Evolutionary conservation across 2,797 vertebrate genomes (phyloP).

Genomic region (Triplophysa yarkandensis): DNA sequence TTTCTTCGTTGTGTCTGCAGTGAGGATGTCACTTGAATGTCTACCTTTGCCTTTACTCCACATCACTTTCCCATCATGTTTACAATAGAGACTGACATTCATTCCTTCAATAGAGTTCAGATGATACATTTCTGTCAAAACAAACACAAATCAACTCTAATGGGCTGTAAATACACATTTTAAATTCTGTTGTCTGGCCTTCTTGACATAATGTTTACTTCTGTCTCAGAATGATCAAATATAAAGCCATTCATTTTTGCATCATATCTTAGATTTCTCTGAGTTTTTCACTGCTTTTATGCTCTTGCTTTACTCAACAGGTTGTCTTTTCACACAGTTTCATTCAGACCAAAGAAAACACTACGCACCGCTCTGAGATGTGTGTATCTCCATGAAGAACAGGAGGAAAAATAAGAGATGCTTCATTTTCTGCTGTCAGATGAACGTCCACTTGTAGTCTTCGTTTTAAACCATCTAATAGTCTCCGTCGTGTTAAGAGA

Average conservation of each 20-base stretch:
- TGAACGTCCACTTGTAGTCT: neutral
- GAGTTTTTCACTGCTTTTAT: neutral
- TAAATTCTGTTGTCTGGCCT: neutral
- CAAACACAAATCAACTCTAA: neutral
- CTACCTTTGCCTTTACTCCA: neutral
- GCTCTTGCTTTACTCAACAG: neutral
- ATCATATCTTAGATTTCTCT: neutral
- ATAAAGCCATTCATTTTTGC: neutral
- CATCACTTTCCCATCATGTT: neutral
- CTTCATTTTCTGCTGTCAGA: neutral
- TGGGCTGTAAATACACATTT: neutral
- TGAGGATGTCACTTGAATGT: rapidly evolving
- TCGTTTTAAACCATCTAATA: neutral
- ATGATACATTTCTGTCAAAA: neutral
- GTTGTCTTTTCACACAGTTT: neutral
- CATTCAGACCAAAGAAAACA: neutral
- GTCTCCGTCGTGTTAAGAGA: too few species aligned
- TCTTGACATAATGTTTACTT: neutral
- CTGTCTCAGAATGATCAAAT: neutral
- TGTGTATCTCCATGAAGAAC: neutral
- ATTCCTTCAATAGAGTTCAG: rapidly evolving
- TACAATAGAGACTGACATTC: neutral
- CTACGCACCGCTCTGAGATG: neutral
- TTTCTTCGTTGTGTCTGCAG: neutral
- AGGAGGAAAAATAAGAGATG: neutral